Base-by-base conservation (phyloP, 1,140 invertebrate genomes). In the Trachymyrmex cornetzi region DNA sequence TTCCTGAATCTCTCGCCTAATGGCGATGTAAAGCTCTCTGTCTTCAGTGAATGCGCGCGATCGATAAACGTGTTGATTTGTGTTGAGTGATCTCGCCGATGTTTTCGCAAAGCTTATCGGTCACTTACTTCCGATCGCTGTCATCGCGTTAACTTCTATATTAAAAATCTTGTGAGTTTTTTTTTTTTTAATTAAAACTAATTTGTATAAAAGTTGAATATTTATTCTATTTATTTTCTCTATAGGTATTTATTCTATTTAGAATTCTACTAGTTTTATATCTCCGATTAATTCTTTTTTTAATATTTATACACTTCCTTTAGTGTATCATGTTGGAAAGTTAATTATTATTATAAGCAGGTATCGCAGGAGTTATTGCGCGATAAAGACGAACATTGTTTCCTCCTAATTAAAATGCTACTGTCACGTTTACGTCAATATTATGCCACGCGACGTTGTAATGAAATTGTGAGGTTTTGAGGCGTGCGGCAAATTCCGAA, bases 1-100 rank as follows among this genome's bases (percentile, higher is more conserved):
- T 89, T 89, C 66, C 85, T 74, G 79, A 85, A 75, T 87, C 85
- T 57, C 84, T 67, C 44, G 66, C 69, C 63, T 88, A 90, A 89
- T 90, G 77, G 71, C 88, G 80, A 87, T 77, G 85, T 81, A 22
- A 69, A 74, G 69, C 38, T 61, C 38, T 55, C 53, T 44, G 59
- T 72, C 80, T 77, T 50, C 64, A 50, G 66, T 16, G 72, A 16
- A 19, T 14, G n/a, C 16, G 22, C 2, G 30, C 48, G 24, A 38
- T 34, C 55, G 80, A 61, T 59, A 55, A 16, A 71, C 48, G 24
- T 74, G 38, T 74, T 84, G 69, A 84, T 61, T 74, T n/a, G 55
- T 38, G 19, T 34, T 14, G 53, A 34, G 19, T 27, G 55, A 50
- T 84, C 55, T 22, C n/a, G 55, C 34, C 16, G 11, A 57, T 57